These are phyloP conservation scores for Patiria pectinifera DNA, from an alignment of 53 echinoderm and acorn worm species.

Conservation along the genomic window DNA sequence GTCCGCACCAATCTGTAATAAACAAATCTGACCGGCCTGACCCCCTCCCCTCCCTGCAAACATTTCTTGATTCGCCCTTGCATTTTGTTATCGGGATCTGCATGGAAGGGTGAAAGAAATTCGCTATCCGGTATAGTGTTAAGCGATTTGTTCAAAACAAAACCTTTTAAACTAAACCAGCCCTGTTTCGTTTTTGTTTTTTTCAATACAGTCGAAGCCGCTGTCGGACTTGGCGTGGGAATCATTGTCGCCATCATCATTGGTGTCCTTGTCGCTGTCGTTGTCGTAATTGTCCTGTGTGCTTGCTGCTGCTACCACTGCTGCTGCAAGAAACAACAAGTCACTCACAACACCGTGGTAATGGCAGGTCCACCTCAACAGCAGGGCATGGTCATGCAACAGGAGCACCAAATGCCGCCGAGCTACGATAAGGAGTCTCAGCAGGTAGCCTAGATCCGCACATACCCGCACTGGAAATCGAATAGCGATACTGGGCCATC, in stretches of 20 bases:
- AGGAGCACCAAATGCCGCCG: neutral
- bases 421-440: neutral
- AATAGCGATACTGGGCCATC: too few relatives aligned
- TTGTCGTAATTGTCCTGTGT: conserved; percentile 47
- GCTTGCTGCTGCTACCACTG: conserved; percentile 66
- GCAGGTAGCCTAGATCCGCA: neutral
- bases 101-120: too few relatives aligned
- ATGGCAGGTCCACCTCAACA: neutral
- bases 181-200: too few relatives aligned
- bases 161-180: too few relatives aligned
- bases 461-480: too few relatives aligned
- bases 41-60: too few relatives aligned
- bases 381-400: conserved; percentile 3
- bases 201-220: neutral
- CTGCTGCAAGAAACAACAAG: conserved; percentile 45
- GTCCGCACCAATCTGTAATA: too few relatives aligned
- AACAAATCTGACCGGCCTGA: too few relatives aligned
- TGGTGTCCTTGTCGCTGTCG: conserved; percentile 35
- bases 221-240: conserved; percentile 37
- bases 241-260: conserved; percentile 49
- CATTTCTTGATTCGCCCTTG: too few relatives aligned
- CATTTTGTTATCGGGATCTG: too few relatives aligned
- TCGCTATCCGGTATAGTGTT: too few relatives aligned
- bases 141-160: too few relatives aligned
- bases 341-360: conserved; percentile 3